Conservation (phyloP, 2,113 vertebrate species). For the Urocolius indicus region DNA sequence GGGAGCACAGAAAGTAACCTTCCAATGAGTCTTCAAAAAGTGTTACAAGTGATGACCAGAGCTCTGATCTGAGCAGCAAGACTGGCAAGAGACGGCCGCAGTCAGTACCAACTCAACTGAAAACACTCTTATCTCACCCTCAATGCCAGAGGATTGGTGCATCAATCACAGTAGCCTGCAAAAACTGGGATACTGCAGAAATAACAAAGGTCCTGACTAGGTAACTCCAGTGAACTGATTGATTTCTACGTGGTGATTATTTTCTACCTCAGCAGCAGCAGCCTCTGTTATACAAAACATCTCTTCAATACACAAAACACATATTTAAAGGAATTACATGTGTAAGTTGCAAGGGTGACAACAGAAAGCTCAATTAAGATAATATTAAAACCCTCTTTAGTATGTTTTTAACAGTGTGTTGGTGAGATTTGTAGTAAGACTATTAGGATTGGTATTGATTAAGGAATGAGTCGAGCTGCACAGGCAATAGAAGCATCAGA, state of each 20-base stretch:
- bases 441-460: accelerated
- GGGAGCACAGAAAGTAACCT: neutral
- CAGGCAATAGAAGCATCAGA: neutral
- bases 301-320: neutral
- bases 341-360: neutral
- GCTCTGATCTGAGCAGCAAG: neutral
- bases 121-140: neutral
- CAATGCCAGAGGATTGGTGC: neutral
- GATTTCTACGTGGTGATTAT: neutral
- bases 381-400: neutral
- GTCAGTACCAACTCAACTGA: neutral
- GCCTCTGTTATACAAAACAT: neutral
- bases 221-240: neutral
- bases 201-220: neutral
- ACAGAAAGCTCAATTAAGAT: neutral
- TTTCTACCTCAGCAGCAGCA: neutral
- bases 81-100: neutral
- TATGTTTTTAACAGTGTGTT: neutral
- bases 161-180: neutral
- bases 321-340: neutral
- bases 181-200: neutral
- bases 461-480: neutral
- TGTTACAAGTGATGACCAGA: neutral
- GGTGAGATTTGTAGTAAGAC: neutral
- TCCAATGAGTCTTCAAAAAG: neutral